Evolutionary conservation across 2,888 invertebrate species (phyloP), one percentile per base, ranked within the genome.

Genomic region (Synergus gifuensis): DNA sequence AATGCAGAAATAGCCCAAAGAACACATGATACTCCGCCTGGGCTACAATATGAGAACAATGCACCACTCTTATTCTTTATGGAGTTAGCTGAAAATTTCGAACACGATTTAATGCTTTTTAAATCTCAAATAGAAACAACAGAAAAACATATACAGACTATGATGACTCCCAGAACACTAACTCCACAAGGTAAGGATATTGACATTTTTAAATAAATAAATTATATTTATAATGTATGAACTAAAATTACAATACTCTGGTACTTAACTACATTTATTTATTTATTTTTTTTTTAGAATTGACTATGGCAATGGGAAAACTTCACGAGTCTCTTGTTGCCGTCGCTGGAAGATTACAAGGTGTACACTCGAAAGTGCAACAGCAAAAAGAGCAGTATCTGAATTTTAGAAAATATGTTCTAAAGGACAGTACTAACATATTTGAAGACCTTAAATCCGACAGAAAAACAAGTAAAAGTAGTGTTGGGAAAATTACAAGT

Each of bases 291-390:
- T 66, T 78, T 77, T 76, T 92, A 96, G 98, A 98, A 92, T 91
- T 98, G 82, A 95, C 96, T 12, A 93, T 95, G 78, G 96, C 97
- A 22, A 95, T 98, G 92, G 94, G 95, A 49, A 95, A 97, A 88
- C 94, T 98, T 87, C 97, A 98, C 90, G 97, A 97, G 90, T 96
- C 97, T 3, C 95, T 98, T 87, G 95, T 98, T 49, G 96, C 97
- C 0, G 92, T 98, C 79, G 98, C 98, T n/a, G 98, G 97, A 0
- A 95, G 97, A 60, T 92, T 98, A 58, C 97, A 98, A 88, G 95
- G 96, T 5, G 95, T 97, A 0, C 98, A 98, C 88, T 94, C 93
- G 78, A 94, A 94, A 87, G 96, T 98, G 0, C 96, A 97, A 89
- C 94, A 94, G 0, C 97, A 97, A 88, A 98, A 97, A 92, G 97